Evolutionary conservation across 2,888 invertebrate genomes (phyloP), one percentile per base, ranked within the genome.

Genomic region (Mesodorylaimus sp.): DNA sequence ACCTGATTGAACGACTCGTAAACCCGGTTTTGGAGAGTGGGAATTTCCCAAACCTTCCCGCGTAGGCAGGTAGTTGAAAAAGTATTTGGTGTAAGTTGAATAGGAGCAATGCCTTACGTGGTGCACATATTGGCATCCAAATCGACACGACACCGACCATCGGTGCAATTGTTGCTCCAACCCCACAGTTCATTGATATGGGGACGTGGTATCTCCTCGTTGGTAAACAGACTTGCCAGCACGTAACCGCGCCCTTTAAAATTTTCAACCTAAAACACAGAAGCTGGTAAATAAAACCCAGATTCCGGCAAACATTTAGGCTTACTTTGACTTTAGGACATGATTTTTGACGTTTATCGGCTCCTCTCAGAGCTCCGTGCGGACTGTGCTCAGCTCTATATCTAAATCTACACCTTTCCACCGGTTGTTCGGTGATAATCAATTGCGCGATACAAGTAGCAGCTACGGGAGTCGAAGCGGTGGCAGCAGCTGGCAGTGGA

Each of bases 121-220:
- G 26, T 26, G 10, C 16, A 16, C 37, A 21, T 25, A n/a, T 47
- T 21, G 5, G 47, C 27, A 29, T 45, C 32, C n/a, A 45, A 5
- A 7, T 5, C 7, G 10, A 47, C 16, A 3, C n/a, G n/a, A 38
- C 47, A 47, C n/a, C 3, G 3, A 7, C 47, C 47, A 21, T 38
- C 38, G 3, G 21, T 24, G 38, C 47, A 47, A 26, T 43, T 27
- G 7, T 25, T 26, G n/a, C 47, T 38, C 47, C 47, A 47, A 24
- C 47, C 47, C 47, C 47, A 47, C 25, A 47, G 21, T 25, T 47
- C 47, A 26, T 47, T 47, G 24, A 47, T 38, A 38, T 47, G 47
- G 7, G 38, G 37, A 7, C 47, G n/a, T 10, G 47, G 47, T 16
- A 21, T n/a, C 5, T 5, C 21, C 25, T 47, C 47, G 25, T 36